Conservation (phyloP, 2,797 vertebrate genomes). For the Micropoecilia bifurca region DNA sequence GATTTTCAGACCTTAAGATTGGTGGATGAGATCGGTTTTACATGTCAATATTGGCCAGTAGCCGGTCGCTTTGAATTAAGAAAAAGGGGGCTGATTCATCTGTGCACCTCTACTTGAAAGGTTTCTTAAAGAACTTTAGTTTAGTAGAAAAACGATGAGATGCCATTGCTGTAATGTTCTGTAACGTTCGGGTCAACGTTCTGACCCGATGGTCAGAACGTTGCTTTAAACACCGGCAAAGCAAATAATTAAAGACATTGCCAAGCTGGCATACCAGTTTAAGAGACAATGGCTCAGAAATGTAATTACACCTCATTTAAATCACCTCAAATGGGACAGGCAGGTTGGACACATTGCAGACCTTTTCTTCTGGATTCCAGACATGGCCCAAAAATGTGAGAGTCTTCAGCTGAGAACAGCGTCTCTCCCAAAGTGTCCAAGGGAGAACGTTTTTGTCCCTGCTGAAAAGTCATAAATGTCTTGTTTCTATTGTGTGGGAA, state of each 20-base stretch:
- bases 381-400: conserved; percentile 68
- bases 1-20: too few relatives aligned
- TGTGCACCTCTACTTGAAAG: not conserved
- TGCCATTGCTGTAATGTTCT: conserved; percentile 39
- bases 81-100: too few relatives aligned
- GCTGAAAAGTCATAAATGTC: conserved; percentile 84
- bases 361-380: conserved; percentile 70
- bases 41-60: too few relatives aligned
- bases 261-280: conserved; percentile 40
- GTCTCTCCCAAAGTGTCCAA: conserved; percentile 60
- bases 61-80: too few relatives aligned
- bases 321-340: conserved; percentile 81
- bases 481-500: conserved; percentile 86
- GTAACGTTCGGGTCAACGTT: too few relatives aligned
- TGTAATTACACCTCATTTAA: conserved; percentile 80
- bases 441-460: conserved; percentile 69
- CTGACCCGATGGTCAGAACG: too few relatives aligned
- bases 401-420: conserved; percentile 54
- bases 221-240: conserved; percentile 33
- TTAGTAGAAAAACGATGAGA: too few relatives aligned
- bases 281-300: conserved; percentile 71
- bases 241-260: conserved; percentile 70
- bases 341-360: conserved; percentile 61
- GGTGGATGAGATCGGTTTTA: too few relatives aligned
- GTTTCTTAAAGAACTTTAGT: not conserved